These are phyloP conservation scores for Ornithorhynchus anatinus DNA, from an alignment of 2,113 vertebrate genomes.

Conservation along the genomic window DNA sequence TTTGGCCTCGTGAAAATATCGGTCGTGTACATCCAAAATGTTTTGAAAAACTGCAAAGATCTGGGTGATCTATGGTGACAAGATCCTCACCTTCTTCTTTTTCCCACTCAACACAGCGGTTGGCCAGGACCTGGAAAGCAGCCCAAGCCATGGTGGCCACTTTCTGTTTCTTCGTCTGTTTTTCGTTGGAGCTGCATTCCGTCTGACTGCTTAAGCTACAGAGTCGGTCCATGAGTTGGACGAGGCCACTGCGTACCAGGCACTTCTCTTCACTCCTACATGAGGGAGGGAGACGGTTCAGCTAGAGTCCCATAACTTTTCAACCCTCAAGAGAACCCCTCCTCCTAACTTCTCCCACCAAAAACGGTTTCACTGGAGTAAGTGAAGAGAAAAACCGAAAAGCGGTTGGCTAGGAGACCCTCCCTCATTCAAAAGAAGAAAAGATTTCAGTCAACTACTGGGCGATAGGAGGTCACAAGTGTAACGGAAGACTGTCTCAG, in stretches of 20 bases:
- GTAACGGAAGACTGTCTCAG: not conserved
- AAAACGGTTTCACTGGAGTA: not conserved
- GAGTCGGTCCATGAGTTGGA: slow-evolving; percentile 94
- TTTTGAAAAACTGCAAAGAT: no score
- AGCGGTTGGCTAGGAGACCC: no score
- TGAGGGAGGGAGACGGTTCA: not conserved
- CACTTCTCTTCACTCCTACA: slow-evolving; percentile 96
- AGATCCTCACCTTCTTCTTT: slow-evolving; percentile 92
- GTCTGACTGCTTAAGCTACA: slow-evolving; percentile 95
- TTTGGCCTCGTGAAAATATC: no score
- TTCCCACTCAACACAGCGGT: slow-evolving; percentile 97
- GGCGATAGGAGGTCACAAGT: not conserved
- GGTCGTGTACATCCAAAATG: no score
- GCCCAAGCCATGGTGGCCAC: slow-evolving; percentile 99
- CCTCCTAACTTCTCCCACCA: not conserved
- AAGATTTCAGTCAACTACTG: not conserved
- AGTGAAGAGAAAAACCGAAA: no score
- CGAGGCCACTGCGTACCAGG: slow-evolving; percentile 94
- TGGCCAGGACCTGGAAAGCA: slow-evolving; percentile 97
- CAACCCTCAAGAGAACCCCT: not conserved
- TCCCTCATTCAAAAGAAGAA: not conserved
- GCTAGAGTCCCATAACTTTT: not conserved
- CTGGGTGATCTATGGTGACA: no score
- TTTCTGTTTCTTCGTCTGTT: slow-evolving; percentile 96
- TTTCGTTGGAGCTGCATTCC: slow-evolving; percentile 92